A percentile compares a stretch with the other conserved stretches of the same genome.
phyloP scores from a whole-genome alignment of 2,797 vertebrate species.

The Hemibagrus guttatus region DNA sequence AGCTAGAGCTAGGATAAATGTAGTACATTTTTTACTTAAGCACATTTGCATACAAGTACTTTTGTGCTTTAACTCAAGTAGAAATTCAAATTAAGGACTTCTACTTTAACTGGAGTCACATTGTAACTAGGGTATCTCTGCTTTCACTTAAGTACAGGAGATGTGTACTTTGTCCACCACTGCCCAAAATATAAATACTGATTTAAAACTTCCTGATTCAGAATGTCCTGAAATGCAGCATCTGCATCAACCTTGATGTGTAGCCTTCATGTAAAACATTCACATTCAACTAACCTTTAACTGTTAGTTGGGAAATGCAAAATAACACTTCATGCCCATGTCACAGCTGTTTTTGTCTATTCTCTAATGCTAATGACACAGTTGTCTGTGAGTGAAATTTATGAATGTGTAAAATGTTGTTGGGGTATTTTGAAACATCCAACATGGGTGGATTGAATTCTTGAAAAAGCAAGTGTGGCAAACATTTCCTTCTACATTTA shows the following conservation, averaged over 20 bases:
- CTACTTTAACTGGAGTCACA: too few species aligned
- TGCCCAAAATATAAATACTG: neutral
- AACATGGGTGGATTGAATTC: constrained; percentile 2
- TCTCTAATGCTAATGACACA: neutral
- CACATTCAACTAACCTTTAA: neutral
- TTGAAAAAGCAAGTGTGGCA: constrained; percentile 1
- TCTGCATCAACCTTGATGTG: neutral
- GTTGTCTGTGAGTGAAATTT: neutral
- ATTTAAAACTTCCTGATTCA: neutral
- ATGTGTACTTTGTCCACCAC: too few species aligned
- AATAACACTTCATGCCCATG: constrained; percentile 21
- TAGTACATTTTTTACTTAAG: too few species aligned
- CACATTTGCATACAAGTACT: too few species aligned
- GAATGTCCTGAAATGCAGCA: neutral
- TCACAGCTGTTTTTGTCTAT: constrained; percentile 14
- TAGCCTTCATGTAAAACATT: neutral
- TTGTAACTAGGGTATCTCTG: too few species aligned
- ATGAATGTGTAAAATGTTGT: constrained; percentile 1
- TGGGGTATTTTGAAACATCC: neutral
- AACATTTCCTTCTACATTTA: constrained; percentile 18
- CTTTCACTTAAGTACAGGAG: too few species aligned
- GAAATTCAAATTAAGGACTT: too few species aligned
- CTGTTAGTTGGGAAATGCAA: constrained; percentile 1
- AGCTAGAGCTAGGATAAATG: too few species aligned
- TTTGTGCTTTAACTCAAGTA: too few species aligned